Conservation (phyloP, 2,797 vertebrate genomes). For the Sorex maritimensis region DNA sequence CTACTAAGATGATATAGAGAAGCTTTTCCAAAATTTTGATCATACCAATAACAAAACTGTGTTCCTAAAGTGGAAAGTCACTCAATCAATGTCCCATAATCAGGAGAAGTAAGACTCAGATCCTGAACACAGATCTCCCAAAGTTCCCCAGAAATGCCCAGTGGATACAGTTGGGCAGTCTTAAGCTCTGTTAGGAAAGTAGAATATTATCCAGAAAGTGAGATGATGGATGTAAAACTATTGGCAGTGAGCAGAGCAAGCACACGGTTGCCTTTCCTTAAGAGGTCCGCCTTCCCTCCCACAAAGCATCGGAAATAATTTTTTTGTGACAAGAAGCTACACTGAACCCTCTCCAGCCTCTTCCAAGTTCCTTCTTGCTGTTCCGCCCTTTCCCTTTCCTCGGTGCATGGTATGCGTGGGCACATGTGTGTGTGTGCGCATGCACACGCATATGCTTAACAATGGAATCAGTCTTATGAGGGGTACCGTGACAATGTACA, state of each 20-base stretch:
- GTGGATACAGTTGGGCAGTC: neutral
- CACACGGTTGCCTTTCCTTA: neutral
- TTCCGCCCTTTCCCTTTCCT: neutral
- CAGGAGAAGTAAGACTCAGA: neutral
- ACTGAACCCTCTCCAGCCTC: neutral
- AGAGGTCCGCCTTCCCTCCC: neutral
- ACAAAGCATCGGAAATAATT: neutral
- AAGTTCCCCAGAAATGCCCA: too few species aligned
- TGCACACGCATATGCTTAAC: too few species aligned
- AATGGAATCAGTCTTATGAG: neutral
- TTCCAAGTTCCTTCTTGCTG: neutral
- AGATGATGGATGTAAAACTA: neutral
- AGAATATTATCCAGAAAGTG: neutral
- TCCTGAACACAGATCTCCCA: neutral
- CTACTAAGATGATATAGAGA: neutral
- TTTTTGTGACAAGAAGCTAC: neutral
- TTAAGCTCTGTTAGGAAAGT: neutral
- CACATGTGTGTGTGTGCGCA: slow-evolving; percentile 12
- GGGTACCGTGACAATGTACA: neutral
- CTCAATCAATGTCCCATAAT: neutral
- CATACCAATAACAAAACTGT: neutral
- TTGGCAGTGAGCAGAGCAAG: neutral
- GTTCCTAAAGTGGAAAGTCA: neutral
- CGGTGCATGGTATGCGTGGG: neutral
- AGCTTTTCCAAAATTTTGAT: neutral